A percentile compares a stretch with the other conserved stretches of the same genome.
These are phyloP conservation scores for Anas acuta DNA, from an alignment of 2,797 vertebrate genomes.

Conservation along the genomic window DNA sequence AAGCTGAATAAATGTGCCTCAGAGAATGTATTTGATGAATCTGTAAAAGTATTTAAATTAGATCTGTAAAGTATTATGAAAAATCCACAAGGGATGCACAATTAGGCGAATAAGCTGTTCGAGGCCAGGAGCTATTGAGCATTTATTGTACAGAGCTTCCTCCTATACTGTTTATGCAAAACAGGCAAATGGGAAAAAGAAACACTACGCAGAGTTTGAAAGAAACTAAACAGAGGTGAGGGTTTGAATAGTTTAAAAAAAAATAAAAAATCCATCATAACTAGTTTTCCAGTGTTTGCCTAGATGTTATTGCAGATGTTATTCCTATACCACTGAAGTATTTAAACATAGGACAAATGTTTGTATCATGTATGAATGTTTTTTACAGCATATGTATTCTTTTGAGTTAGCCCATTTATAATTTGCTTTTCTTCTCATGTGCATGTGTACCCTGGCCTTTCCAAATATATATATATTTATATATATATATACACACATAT, in stretches of 20 bases:
- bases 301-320: background rate
- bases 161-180: slow-evolving; percentile 64
- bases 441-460: background rate
- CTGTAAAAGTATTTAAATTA: slow-evolving; percentile 81
- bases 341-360: slow-evolving; percentile 43
- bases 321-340: background rate
- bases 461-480: background rate
- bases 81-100: slow-evolving; percentile 74
- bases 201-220: background rate
- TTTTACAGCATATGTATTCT: slow-evolving; percentile 22
- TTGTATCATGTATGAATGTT: slow-evolving; percentile 42
- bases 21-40: slow-evolving; percentile 78
- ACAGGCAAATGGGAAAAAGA: background rate
- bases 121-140: slow-evolving; percentile 67
- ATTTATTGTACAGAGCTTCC: slow-evolving; percentile 51
- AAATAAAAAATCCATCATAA: background rate
- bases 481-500: background rate
- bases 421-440: background rate
- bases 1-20: slow-evolving; percentile 77
- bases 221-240: background rate
- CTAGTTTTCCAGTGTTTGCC: slow-evolving; percentile 30
- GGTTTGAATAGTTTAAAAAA: slow-evolving; percentile 18
- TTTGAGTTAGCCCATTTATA: slow-evolving; percentile 37
- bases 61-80: slow-evolving; percentile 76
- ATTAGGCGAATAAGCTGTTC: slow-evolving; percentile 74